Conservation (phyloP, 2,797 vertebrate species). For the Dallia pectoralis region DNA sequence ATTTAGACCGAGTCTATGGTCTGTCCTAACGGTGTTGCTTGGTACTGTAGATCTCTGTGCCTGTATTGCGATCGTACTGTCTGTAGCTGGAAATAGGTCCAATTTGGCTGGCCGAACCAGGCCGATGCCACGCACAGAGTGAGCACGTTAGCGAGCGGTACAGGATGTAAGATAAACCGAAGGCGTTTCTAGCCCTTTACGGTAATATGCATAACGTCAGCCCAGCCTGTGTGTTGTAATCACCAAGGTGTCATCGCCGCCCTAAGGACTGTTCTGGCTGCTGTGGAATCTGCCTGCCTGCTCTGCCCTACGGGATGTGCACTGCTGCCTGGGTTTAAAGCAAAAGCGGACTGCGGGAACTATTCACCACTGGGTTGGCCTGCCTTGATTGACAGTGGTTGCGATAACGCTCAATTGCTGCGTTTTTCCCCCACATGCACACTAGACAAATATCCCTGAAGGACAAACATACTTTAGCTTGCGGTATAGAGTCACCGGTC, state of each 20-base stretch:
- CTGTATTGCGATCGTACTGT: conserved; percentile 61
- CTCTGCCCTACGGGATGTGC: conserved; percentile 37
- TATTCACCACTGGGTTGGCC: neutral
- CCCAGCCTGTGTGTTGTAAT: conserved; percentile 60
- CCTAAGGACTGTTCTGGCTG: conserved; percentile 46
- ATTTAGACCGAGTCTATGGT: conserved; percentile 23
- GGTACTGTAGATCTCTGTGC: conserved; percentile 50
- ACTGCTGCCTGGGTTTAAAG: conserved; percentile 50
- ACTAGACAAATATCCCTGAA: neutral
- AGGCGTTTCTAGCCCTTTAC: conserved; percentile 54
- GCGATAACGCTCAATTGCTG: conserved; percentile 14
- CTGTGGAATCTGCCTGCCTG: conserved; percentile 65
- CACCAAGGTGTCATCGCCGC: conserved; percentile 58
- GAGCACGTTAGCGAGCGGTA: conserved; percentile 22
- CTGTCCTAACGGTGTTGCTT: conserved; percentile 3
- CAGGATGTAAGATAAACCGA: conserved; percentile 58
- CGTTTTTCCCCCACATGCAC: neutral
- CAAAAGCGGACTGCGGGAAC: conserved; percentile 48
- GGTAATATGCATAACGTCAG: conserved; percentile 67
- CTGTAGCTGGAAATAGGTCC: conserved; percentile 42
- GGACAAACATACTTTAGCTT: neutral
- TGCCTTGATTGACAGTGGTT: neutral
- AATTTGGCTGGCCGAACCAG: conserved; percentile 50
- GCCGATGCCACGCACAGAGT: conserved; percentile 41
- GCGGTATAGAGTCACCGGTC: conserved; percentile 16